Evolutionary conservation across 2,888 invertebrate species (phyloP), one percentile per base, ranked within the genome.

Genomic region (Mesoligia furuncula): DNA sequence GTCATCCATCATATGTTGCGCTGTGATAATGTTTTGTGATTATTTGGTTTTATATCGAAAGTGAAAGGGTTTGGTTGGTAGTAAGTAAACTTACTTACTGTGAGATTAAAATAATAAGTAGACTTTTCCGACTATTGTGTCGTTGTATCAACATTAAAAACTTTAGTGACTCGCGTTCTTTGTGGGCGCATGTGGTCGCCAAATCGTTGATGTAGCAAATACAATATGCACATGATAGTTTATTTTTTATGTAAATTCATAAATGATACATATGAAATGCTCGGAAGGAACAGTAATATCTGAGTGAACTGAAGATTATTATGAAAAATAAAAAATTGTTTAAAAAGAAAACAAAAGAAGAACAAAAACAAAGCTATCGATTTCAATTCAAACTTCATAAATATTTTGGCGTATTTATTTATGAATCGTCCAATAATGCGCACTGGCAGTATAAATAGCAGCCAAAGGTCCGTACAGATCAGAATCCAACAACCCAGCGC

Each of bases 1-100:
- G 79, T 89, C 91, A 93, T 94, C 93, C 90, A 92, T 93, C 93
- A 92, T 90, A 91, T 83, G 76, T 74, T 64, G 69, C 70, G 65
- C 70, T 77, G 79, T 75, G 79, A 79, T 77, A 71, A 64, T 71
- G 66, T 73, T 71, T 82, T 74, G 62, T 72, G 51, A 73, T 70
- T 85, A 83, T 86, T 89, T 84, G 65, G 75, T 84, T 70, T 59
- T 80, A 75, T 82, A 75, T 64, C 62, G 75, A 84, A 79, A 86
- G 80, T 86, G 48, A 82, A 54, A 69, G 71, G 69, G 15, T 31
- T 69, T 51, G 6, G 0, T 66, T 54, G 31, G 7, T n/a, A 27
- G 13, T 78, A 51, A 20, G 51, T 20, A 51, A 20, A 20, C 20
- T n/a, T 54, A n/a, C 24, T 66, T 48, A 27, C 2, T 20, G 13